phyloP scores from a whole-genome alignment of 2,113 vertebrate species.

The Pseudopodoces humilis region DNA sequence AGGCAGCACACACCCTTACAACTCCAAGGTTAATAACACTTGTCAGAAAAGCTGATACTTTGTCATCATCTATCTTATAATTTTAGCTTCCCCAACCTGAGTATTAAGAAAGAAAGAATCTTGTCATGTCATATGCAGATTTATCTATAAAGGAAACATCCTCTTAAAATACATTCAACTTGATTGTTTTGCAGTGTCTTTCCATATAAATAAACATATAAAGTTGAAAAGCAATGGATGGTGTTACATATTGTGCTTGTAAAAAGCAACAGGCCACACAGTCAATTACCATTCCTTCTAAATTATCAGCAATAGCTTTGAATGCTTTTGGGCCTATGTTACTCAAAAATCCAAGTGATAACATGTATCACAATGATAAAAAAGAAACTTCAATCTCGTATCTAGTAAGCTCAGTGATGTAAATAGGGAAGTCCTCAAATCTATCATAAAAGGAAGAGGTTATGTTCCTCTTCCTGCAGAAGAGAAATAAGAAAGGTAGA shows the following conservation, averaged over 20 bases:
- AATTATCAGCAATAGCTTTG: not conserved
- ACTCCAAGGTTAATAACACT: not conserved
- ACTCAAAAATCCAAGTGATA: not conserved
- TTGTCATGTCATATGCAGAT: not conserved
- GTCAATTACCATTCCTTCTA: not conserved
- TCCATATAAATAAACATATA: not conserved
- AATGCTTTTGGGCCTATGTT: not conserved
- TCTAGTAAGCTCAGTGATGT: not conserved
- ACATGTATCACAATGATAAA: not conserved
- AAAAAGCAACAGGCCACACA: not conserved
- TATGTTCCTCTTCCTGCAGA: not conserved
- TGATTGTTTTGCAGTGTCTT: not conserved
- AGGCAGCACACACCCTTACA: not conserved
- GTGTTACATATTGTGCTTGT: not conserved
- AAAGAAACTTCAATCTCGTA: not conserved
- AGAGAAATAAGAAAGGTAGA: not conserved
- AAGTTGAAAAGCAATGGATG: not conserved
- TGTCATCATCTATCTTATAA: not conserved
- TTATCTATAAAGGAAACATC: not conserved
- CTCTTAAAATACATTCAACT: not conserved
- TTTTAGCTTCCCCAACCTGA: not conserved
- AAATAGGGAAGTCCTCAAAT: not conserved
- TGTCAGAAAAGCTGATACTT: not conserved
- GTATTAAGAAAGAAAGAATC: not conserved
- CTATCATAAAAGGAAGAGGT: not conserved